Conservation (phyloP, 2,113 vertebrate genomes). For the Phoenicopterus ruber region DNA sequence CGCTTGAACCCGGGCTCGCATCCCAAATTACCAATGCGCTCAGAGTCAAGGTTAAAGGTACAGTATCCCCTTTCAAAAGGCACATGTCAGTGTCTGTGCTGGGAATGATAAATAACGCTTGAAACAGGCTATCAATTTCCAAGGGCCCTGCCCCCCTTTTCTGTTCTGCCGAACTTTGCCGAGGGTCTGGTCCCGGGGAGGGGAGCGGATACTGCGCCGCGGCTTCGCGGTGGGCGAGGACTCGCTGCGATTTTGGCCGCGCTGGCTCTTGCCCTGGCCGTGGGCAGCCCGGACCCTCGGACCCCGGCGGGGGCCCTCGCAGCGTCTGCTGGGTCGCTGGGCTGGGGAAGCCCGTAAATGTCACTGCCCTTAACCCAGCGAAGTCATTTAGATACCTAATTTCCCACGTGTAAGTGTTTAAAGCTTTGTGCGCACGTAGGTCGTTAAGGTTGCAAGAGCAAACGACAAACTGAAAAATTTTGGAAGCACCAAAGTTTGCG, state of each 20-base stretch:
- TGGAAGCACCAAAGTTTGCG: too few species aligned
- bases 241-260: rapidly evolving
- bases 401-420: rapidly evolving
- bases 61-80: conserved; percentile 78
- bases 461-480: background rate
- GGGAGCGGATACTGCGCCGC: background rate
- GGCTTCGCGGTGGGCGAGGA: background rate
- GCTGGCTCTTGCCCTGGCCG: background rate
- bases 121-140: conserved; percentile 65
- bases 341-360: background rate
- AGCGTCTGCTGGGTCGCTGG: background rate
- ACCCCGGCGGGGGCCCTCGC: background rate
- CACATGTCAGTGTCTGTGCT: conserved; percentile 68
- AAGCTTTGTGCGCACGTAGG: rapidly evolving
- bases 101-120: conserved; percentile 73
- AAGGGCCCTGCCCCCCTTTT: background rate
- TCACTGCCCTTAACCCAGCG: background rate
- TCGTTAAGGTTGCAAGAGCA: background rate
- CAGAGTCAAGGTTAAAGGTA: conserved; percentile 78
- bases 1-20: conserved; percentile 62
- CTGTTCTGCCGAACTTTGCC: background rate
- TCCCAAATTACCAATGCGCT: conserved; percentile 71
- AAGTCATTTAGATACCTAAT: background rate
- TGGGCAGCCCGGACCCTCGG: rapidly evolving
- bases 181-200: background rate